phyloP scores from a whole-genome alignment of 1,140 invertebrate genomes.

The Phthorimaea operculella region DNA sequence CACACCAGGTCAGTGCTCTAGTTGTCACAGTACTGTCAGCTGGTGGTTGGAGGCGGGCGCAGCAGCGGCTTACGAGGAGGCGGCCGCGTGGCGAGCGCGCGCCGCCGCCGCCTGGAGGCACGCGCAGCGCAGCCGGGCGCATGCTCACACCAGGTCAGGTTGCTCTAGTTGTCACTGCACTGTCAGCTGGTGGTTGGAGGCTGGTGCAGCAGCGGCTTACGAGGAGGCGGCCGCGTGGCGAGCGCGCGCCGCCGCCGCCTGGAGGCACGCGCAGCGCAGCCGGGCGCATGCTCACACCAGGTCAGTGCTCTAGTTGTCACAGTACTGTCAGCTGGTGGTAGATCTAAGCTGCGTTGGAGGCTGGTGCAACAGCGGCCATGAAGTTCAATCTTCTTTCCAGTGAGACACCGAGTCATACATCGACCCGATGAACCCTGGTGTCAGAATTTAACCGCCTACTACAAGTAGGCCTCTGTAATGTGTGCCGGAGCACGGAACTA shows the following conservation, averaged over 20 bases:
- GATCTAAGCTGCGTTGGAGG: no score
- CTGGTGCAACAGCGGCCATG: slow-evolving; percentile 55
- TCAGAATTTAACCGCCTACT: no score
- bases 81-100: slow-evolving; percentile 55
- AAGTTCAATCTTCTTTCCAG: no score
- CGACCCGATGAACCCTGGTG: no score
- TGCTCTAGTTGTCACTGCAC: no score
- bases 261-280: slow-evolving; percentile 47
- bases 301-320: no score
- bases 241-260: slow-evolving; percentile 56
- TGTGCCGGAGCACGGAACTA: no score
- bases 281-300: slow-evolving; percentile 30
- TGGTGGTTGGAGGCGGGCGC: slow-evolving; percentile 56
- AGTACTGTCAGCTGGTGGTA: no score
- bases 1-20: slow-evolving; percentile 34
- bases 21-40: no score
- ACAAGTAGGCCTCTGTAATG: no score
- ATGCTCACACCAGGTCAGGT: slow-evolving; percentile 32
- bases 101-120: slow-evolving; percentile 58
- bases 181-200: no score
- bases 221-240: slow-evolving; percentile 58
- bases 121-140: slow-evolving; percentile 35
- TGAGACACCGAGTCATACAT: no score
- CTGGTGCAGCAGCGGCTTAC: slow-evolving; percentile 49
- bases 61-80: slow-evolving; percentile 53